Conservation (phyloP, 2,797 vertebrate genomes). For the Ambastaia sidthimunki region DNA sequence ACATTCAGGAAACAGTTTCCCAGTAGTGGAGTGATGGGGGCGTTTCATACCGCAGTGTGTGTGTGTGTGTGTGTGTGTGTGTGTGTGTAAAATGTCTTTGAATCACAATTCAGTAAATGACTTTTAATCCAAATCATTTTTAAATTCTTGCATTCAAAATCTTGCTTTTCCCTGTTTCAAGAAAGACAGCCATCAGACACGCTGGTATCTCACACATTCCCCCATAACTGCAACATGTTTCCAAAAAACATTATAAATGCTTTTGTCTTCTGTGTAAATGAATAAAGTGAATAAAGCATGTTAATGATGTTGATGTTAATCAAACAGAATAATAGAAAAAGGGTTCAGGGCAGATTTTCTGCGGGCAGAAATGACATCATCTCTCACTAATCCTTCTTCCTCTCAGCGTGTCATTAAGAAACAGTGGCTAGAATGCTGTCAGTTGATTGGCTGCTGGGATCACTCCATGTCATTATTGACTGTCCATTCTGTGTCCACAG, state of each 20-base stretch:
- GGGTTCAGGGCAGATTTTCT: no score
- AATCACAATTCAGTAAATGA: no score
- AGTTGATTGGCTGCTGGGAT: constrained; percentile 14
- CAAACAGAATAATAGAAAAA: no score
- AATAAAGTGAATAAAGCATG: no score
- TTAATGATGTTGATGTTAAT: no score
- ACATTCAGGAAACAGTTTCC: constrained; percentile 68
- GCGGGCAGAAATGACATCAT: constrained; percentile 48
- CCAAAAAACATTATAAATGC: background rate
- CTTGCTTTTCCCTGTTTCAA: background rate
- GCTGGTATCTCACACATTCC: no score
- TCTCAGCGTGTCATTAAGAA: constrained; percentile 41
- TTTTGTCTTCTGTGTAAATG: background rate
- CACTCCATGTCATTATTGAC: constrained; percentile 37
- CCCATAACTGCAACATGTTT: background rate
- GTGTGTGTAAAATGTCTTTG: no score
- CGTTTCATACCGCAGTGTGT: constrained; percentile 46
- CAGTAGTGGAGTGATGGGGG: constrained; percentile 31
- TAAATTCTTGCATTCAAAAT: background rate
- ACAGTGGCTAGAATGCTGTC: constrained; percentile 9
- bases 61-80: background rate
- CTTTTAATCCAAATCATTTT: no score
- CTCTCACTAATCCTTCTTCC: constrained; percentile 9
- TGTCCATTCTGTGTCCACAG: constrained; percentile 44
- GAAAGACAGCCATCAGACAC: no score